Conservation (phyloP, 2,888 invertebrate species). For the Polydrusus pterygomalis region DNA sequence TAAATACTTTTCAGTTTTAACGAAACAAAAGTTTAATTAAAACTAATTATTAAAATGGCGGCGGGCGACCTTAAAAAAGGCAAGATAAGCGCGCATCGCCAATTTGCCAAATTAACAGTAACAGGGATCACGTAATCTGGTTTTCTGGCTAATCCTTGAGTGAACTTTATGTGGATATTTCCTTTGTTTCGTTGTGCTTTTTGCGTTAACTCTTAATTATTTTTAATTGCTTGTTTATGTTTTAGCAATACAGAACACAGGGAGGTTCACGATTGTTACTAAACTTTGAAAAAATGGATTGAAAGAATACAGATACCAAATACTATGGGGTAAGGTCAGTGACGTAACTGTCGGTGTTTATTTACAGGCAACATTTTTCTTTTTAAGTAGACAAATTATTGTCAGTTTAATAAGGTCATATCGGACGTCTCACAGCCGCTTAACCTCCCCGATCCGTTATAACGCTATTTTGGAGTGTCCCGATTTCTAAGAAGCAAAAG, state of each 20-base stretch:
- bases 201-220: conserved; percentile 20
- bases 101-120: conserved; percentile 28
- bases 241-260: not conserved
- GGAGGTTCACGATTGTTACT: not conserved
- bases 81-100: conserved; percentile 13
- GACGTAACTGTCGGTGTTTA: too few species aligned
- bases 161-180: conserved; percentile 19
- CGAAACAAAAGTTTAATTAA: conserved; percentile 39
- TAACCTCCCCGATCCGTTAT: too few species aligned
- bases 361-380: too few species aligned
- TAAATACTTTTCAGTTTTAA: conserved; percentile 40
- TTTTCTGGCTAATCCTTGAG: conserved; percentile 18
- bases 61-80: conserved; percentile 10
- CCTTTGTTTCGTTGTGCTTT: conserved; percentile 5
- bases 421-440: too few species aligned
- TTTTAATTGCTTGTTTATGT: conserved; percentile 15
- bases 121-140: conserved; percentile 19
- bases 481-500: too few species aligned
- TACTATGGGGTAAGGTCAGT: too few species aligned
- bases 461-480: too few species aligned
- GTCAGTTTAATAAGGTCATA: too few species aligned
- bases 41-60: conserved; percentile 33
- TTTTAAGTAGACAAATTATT: too few species aligned
- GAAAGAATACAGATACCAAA: too few species aligned
- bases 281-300: too few species aligned